These are phyloP conservation scores for Clarias gariepinus DNA, from an alignment of 2,113 vertebrate genomes.

Conservation along the genomic window DNA sequence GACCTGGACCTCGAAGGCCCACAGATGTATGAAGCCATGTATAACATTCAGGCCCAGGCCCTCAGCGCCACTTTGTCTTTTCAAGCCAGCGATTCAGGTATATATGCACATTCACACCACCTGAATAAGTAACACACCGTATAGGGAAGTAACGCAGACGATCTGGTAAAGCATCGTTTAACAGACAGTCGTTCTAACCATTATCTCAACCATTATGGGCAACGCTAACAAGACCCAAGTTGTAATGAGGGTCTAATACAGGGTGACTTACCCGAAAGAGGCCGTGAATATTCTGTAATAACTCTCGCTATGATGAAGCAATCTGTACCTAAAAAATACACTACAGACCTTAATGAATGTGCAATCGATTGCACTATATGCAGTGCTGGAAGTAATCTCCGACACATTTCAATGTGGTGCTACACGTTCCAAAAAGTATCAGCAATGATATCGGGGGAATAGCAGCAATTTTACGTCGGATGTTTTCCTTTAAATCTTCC, in stretches of 20 bases:
- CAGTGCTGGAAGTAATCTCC: too few relatives aligned
- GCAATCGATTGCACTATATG: too few relatives aligned
- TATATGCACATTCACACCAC: slow-evolving; percentile 32
- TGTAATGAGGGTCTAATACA: background rate
- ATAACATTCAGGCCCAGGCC: slow-evolving; percentile 85
- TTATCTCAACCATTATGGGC: background rate
- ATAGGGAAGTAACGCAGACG: background rate
- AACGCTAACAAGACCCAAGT: background rate
- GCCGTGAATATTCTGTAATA: too few relatives aligned
- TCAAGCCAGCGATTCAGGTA: slow-evolving; percentile 79
- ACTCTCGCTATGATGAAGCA: too few relatives aligned
- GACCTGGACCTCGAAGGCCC: slow-evolving; percentile 78
- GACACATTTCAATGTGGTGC: too few relatives aligned
- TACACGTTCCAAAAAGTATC: too few relatives aligned
- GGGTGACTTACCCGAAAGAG: background rate
- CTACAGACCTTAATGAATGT: too few relatives aligned
- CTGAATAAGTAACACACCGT: background rate
- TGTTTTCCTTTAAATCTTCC: too few relatives aligned
- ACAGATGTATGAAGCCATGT: slow-evolving; percentile 90
- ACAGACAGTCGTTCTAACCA: background rate
- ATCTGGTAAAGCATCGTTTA: background rate
- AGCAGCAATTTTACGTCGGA: too few relatives aligned
- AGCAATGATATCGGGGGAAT: too few relatives aligned
- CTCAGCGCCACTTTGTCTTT: slow-evolving; percentile 57
- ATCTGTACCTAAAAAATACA: too few relatives aligned